Base-by-base conservation (phyloP, 2,113 vertebrate species). In the Percopsis transmontana region DNA sequence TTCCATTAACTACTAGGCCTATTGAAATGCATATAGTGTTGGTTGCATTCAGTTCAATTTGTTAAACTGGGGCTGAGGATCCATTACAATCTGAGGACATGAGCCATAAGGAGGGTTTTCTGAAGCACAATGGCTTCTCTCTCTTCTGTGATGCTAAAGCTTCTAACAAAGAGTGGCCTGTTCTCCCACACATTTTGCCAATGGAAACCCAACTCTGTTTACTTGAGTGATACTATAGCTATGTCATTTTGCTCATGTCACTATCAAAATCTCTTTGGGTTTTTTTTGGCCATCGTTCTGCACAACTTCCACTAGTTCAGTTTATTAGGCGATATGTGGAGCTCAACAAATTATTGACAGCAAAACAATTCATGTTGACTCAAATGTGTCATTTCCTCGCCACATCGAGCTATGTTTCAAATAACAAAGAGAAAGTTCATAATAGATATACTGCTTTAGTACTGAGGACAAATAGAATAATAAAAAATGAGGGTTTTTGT, bases 91-190 rank as follows among this genome's bases (percentile, higher is more conserved):
- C 82, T 74, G 73, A 87, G 90, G 82, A 89, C 87, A 78, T 85
- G 87, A 90, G 88, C 83, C 81, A 87, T 89, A 89, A 87, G 86
- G 83, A 87, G 81, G 76, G 81, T 88, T 86, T 89, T 91, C 85
- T 80, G 74, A 77, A 81, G 89, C 85, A 92, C 90, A 92, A 90
- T 88, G 87, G 80, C 76, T 76, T 78, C 87, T 88, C 87, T 90
- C 80, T 90, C 82, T 76, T 78, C 70, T 80, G 61, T 87, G 81
- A 91, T 79, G 89, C 86, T 83, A 90, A 86, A 88, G 79, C 81
- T 86, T 82, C 80, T 57, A 71, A 92, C 90, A 92, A 92, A 90
- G 85, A 58, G 80, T 60, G 68, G 82, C 84, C 85, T 93, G 91
- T 93, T 91, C 84, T 79, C 66, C 80, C 75, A 77, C 78, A 79